Base-by-base conservation (phyloP, 1,140 invertebrate species). In the Radopholus similis region DNA sequence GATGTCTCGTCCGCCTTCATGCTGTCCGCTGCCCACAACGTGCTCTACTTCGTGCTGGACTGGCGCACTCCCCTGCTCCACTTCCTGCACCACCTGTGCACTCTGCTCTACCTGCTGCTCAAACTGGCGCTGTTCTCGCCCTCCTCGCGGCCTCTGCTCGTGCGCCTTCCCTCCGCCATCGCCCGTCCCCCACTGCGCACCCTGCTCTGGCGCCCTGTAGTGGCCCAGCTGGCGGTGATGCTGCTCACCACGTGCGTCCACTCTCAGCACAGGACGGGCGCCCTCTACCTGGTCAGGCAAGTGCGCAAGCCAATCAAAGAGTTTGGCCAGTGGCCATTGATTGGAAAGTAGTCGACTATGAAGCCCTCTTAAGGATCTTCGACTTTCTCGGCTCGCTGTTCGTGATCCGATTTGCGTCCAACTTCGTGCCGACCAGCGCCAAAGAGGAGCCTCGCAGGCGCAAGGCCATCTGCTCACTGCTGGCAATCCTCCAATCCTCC, bases 11-110 rank as follows among this genome's bases (percentile, higher is more conserved):
- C 75, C 9, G 64, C 63, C 8, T 75, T 75, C 37, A 54, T 75
- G 44, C 56, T 78, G 37, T 77, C 73, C 2, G 73, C 73, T 5
- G 71, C 73, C 5, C 73, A 75, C 53, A 75, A 75, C 59, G 73
- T 69, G 1, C 56, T 75, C 4, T 77, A 63, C 28, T 75, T 74
- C 51, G 73, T 75, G 51, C 34, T 75, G 30, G 71, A 74, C 32
- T 44, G 63, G 23, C 56, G 70, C 13, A 77, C 74, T 15, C 63
- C 62, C 11, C 64, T 77, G 32, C 42, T 77, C 30, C 73, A 75
- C 51, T 75, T 75, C 60, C 37, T 75, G n/a, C 76, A 75, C 47
- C 49, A 74, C 59, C 64, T 66, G n/a, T 21, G 30, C 23, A 60
- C 73, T 8, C 70, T 73, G 53, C 18, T 77, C 5, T 60, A 72